A percentile compares a stretch with the other conserved stretches of the same genome.
Conservation (phyloP, 2,797 vertebrate species). For the Sarcoramphus papa region DNA sequence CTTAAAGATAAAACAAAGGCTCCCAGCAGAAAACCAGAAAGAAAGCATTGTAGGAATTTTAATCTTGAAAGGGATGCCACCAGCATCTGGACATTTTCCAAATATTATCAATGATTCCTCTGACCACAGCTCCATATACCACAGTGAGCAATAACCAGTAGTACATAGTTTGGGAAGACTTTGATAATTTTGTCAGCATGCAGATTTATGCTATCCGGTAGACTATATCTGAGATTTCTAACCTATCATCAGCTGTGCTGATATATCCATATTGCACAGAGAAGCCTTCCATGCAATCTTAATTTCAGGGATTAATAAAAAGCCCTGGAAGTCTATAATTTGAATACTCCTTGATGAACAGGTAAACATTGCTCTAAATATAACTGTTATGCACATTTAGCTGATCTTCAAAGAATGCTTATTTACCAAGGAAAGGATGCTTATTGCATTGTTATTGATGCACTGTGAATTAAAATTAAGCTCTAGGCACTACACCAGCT, state of each 20-base stretch:
- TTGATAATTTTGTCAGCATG: neutral
- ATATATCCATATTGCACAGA: rapidly evolving
- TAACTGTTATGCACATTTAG: neutral
- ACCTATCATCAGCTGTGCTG: neutral
- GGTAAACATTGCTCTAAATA: neutral
- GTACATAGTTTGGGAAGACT: neutral
- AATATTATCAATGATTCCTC: neutral
- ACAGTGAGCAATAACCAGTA: neutral
- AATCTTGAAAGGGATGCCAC: neutral
- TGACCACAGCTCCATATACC: neutral
- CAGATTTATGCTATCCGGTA: neutral
- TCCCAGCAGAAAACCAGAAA: neutral
- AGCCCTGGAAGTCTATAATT: neutral
- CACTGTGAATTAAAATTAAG: neutral
- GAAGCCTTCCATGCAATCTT: neutral
- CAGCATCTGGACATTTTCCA: neutral
- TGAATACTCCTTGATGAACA: neutral
- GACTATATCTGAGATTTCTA: neutral
- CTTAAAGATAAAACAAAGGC: neutral
- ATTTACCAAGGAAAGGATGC: neutral
- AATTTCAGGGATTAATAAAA: neutral
- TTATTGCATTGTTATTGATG: neutral
- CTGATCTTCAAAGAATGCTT: neutral
- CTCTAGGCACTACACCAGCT: neutral
- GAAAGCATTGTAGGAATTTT: neutral